phyloP scores from a whole-genome alignment of 2,797 vertebrate species.

The Sebastes hubbsi region DNA sequence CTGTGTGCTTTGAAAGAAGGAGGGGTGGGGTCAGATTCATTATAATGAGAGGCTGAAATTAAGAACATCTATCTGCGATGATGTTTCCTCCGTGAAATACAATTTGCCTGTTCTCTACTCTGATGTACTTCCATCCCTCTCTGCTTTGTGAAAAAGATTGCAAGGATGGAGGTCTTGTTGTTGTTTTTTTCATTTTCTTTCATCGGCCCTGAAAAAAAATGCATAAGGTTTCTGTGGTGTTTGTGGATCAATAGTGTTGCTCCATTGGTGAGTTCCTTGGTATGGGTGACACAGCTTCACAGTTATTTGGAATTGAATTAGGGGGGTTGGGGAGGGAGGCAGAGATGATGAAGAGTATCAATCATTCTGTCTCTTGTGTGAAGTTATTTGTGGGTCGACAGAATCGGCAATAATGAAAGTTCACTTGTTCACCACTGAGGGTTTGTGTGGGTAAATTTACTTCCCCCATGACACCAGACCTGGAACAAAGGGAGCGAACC shows the following conservation, averaged over 20 bases:
- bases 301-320: conserved; percentile 88
- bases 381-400: conserved; percentile 86
- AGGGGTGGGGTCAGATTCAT: conserved; percentile 35
- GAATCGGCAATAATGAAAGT: conserved; percentile 88
- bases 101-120: conserved; percentile 1
- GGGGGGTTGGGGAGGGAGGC: conserved; percentile 75
- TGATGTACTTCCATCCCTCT: background rate
- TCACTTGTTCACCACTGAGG: conserved; percentile 82
- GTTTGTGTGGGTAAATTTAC: conserved; percentile 81
- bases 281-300: conserved; percentile 81
- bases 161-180: conserved; percentile 29
- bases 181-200: conserved; percentile 16
- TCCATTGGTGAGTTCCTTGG: conserved; percentile 78
- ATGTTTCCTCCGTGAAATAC: conserved; percentile 40
- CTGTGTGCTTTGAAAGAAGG: background rate
- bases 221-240: conserved; percentile 64
- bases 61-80: conserved; percentile 67
- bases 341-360: conserved; percentile 88
- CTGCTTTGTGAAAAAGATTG: conserved; percentile 8
- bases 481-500: conserved; percentile 48
- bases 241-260: conserved; percentile 80
- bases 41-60: conserved; percentile 62
- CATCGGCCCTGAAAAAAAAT: conserved; percentile 37
- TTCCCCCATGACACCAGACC: conserved; percentile 57
- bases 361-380: conserved; percentile 87